Percentiles rank a stretch among this genome's conserved stretches.
Evolutionary conservation across 1,140 invertebrate species (phyloP).

Genomic region (Danaus melanippus): DNA sequence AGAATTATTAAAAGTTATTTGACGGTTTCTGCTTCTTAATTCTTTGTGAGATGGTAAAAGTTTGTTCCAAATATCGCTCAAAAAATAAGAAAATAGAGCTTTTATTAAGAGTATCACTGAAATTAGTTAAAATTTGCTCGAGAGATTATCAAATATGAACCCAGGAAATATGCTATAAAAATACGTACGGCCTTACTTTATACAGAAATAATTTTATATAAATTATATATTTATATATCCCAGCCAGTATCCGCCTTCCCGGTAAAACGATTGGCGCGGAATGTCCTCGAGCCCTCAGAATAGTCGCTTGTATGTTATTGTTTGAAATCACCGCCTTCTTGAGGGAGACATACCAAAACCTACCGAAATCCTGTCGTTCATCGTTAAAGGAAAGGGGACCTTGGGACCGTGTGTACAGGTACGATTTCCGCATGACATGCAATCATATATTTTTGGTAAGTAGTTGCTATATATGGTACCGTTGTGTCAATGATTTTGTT

Average conservation of each 20-base stretch:
- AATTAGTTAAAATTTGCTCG: too few species aligned
- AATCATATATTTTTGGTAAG: conserved; percentile 43
- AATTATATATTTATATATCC: background rate
- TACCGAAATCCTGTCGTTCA: conserved; percentile 81
- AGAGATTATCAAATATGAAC: too few species aligned
- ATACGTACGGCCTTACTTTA: too few species aligned
- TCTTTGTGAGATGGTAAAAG: too few species aligned
- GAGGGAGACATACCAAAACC: conserved; percentile 92
- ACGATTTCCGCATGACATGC: conserved; percentile 29
- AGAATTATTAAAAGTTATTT: too few species aligned
- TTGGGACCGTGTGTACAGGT: conserved; percentile 84
- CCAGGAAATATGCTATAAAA: too few species aligned
- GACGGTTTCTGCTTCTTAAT: too few species aligned
- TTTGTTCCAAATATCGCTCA: too few species aligned
- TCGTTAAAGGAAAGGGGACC: conserved; percentile 82
- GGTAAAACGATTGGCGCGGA: conserved; percentile 77
- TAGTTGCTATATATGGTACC: conserved; percentile 42
- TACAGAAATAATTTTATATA: too few species aligned
- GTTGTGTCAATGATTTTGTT: conserved; percentile 62
- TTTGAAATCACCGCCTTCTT: conserved; percentile 98
- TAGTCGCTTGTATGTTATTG: conserved; percentile 93
- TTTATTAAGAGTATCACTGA: too few species aligned
- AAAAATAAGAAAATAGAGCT: too few species aligned
- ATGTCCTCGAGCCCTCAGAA: conserved; percentile 92
- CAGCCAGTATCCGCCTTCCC: conserved; percentile 88